Evolutionary conservation across 2,888 invertebrate genomes (phyloP), one percentile per base, ranked within the genome.

Genomic region (Drosophila limbata): DNA sequence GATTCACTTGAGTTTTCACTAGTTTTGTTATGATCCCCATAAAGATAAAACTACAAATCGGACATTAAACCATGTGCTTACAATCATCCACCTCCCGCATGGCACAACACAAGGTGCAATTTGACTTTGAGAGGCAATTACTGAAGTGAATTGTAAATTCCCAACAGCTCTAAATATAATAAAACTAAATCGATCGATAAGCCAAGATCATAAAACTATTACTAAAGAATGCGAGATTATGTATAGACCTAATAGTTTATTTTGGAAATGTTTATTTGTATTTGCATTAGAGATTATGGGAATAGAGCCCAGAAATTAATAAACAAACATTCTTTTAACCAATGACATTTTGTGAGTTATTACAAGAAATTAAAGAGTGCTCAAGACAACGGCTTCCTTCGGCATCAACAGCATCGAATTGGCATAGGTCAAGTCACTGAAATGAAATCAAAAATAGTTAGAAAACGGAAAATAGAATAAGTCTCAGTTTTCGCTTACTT

Each of bases 301-400:
- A 10, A 47, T 28, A 4, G 9, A 28, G 2, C 4, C 15, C 15
- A 10, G 5, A 15, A 10, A 10, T n/a, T 6, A 45, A 45, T 15
- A 28, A 28, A 47, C 25, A 42, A 8, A 4, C 39, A 19, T 17
- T 11, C 17, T 33, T 17, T 50, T 33, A 8, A 3, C 8, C 19
- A 9, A 33, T 33, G 33, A 2, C 13, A 39, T 53, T 53, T 53
- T 39, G 13, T 56, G 47, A 42, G 47, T 33, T 40, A 21, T 17
- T 40, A 59, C 25, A 56, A 35, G 17, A 8, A n/a, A 17, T 75
- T 81, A 86, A 42, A 83, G 56, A 13, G 90, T 81, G 62, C 77
- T 81, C 4, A 92, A 66, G 3, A 92, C 81, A 10, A 91, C 76
- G 3, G 89, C 90, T 78, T 92, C 92, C 47, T 92, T 90, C 37